Evolutionary conservation across 2,888 invertebrate genomes (phyloP).

Genomic region (Tenthredo amoena): DNA sequence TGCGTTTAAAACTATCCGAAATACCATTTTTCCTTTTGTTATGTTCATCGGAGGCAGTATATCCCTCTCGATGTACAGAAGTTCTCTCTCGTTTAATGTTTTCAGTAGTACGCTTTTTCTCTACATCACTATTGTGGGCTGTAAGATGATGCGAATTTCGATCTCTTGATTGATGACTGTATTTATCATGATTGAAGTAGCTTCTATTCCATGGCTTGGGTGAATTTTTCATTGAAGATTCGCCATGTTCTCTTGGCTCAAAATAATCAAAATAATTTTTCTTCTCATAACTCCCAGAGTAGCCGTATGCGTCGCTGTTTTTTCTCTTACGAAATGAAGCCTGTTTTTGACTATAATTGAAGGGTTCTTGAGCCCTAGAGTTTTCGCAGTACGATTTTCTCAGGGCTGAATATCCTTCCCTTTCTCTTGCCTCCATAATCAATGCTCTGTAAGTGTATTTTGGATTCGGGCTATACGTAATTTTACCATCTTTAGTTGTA

Average conservation of each 20-base stretch:
- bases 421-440: slow-evolving; percentile 70
- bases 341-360: slow-evolving; percentile 16
- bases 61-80: neutral
- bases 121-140: neutral
- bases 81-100: neutral
- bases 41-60: neutral
- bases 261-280: slow-evolving; percentile 22
- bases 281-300: neutral
- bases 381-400: slow-evolving; percentile 56
- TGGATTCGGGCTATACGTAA: slow-evolving; percentile 75
- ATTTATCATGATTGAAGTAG: slow-evolving; percentile 5
- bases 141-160: slow-evolving; percentile 31
- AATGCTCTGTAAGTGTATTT: slow-evolving; percentile 71
- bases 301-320: neutral
- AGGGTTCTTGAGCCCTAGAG: slow-evolving; percentile 45
- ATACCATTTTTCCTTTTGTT: neutral
- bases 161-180: slow-evolving; percentile 34
- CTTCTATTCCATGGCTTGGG: slow-evolving; percentile 26
- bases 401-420: slow-evolving; percentile 59
- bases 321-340: slow-evolving; percentile 45
- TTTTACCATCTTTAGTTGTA: slow-evolving; percentile 76
- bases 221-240: slow-evolving; percentile 39
- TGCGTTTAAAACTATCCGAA: neutral
- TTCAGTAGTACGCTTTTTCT: slow-evolving; percentile 12
- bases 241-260: slow-evolving; percentile 29